phyloP scores from a whole-genome alignment of 2,113 vertebrate species.

The Coptodon rendalli region DNA sequence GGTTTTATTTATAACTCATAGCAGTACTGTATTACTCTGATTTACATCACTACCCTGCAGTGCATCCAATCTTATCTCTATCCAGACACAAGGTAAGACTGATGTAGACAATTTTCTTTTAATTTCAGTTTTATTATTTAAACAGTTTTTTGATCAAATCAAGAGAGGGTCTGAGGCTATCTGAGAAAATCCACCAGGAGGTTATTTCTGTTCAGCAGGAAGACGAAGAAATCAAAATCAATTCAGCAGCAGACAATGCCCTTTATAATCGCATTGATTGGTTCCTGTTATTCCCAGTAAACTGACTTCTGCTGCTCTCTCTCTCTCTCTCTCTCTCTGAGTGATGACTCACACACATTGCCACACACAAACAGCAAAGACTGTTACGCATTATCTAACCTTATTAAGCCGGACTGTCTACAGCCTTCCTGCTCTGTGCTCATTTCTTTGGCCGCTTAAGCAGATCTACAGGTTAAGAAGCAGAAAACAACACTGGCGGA shows the following conservation, averaged over 20 bases:
- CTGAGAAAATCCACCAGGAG: not conserved
- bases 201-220: slow-evolving; percentile 1
- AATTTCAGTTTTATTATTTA: not conserved
- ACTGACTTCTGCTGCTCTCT: not conserved
- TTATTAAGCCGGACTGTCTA: slow-evolving; percentile 37
- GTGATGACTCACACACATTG: slow-evolving; percentile 3
- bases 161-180: not conserved
- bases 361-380: not conserved
- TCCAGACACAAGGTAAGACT: not conserved
- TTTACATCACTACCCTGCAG: not conserved
- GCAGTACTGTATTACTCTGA: not conserved
- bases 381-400: slow-evolving; percentile 29
- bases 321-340: not conserved
- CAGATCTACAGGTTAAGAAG: slow-evolving; percentile 49
- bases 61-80: not conserved
- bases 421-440: not conserved
- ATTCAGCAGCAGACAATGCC: slow-evolving; percentile 22
- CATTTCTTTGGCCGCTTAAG: slow-evolving; percentile 40
- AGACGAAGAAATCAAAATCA: slow-evolving; percentile 29
- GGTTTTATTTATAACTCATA: not conserved
- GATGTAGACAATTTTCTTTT: not conserved
- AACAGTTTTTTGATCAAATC: not conserved
- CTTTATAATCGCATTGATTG: slow-evolving; percentile 44
- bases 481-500: slow-evolving; percentile 20
- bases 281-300: slow-evolving; percentile 37